Evolutionary conservation across 2,888 invertebrate genomes (phyloP).

Genomic region (Pheosia gnoma): DNA sequence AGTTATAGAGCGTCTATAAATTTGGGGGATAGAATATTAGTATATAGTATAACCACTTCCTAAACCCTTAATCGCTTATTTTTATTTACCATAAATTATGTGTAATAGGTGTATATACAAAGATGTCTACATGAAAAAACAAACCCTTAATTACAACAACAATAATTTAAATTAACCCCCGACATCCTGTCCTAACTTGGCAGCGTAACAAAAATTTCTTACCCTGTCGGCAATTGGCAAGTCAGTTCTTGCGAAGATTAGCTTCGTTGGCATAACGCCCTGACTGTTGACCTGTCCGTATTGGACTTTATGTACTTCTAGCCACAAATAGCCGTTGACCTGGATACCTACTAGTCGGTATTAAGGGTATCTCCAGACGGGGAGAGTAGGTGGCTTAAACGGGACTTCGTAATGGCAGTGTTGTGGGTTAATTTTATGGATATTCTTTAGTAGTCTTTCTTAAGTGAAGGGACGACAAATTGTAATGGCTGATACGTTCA

Average conservation of each 20-base stretch:
- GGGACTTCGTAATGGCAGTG: slow-evolving; percentile 1
- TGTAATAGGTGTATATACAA: no score
- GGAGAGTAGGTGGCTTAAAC: neutral
- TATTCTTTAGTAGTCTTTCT: neutral
- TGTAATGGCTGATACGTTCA: no score
- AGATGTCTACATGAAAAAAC: no score
- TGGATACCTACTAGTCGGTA: slow-evolving; percentile 22
- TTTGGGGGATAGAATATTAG: no score
- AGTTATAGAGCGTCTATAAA: no score
- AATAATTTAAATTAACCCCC: slow-evolving; percentile 14
- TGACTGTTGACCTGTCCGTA: slow-evolving; percentile 45
- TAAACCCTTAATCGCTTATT: no score
- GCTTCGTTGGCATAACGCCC: slow-evolving; percentile 59
- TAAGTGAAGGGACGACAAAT: neutral
- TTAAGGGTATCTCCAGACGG: neutral
- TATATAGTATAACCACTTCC: no score
- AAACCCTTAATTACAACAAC: no score
- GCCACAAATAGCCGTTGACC: slow-evolving; percentile 32
- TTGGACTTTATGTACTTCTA: slow-evolving; percentile 31
- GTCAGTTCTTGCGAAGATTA: slow-evolving; percentile 49
- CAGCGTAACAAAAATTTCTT: slow-evolving; percentile 29
- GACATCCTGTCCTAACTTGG: slow-evolving; percentile 29
- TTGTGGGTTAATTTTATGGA: neutral
- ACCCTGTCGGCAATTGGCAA: slow-evolving; percentile 52
- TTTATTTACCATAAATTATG: no score